phyloP scores from a whole-genome alignment of 2,113 vertebrate species.

The Tetrax tetrax region DNA sequence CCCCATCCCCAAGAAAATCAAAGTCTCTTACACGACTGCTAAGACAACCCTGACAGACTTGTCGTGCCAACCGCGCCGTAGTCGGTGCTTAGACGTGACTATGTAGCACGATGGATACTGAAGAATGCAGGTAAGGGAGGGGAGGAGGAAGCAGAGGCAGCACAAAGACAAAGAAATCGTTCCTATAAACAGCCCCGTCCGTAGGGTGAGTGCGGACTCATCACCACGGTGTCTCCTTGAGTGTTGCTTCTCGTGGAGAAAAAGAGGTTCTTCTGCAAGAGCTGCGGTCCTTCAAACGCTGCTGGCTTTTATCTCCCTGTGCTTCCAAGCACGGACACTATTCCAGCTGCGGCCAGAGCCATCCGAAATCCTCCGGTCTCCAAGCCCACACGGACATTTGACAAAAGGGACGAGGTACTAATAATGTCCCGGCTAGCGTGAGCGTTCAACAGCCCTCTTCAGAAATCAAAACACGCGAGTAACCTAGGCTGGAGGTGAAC shows the following conservation, averaged over 20 bases:
- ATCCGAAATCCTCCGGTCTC: neutral
- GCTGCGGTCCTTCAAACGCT: neutral
- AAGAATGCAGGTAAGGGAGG: accelerated
- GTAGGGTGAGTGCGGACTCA: accelerated
- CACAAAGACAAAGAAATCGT: neutral
- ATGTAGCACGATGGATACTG: accelerated
- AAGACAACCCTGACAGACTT: neutral
- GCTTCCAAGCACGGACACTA: too few species aligned
- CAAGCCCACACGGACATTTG: neutral
- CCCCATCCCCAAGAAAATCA: neutral
- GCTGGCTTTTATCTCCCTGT: neutral
- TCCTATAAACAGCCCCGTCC: accelerated
- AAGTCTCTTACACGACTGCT: neutral
- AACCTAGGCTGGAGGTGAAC: neutral
- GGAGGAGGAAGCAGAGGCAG: neutral
- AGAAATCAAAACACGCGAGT: neutral
- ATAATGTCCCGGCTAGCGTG: accelerated
- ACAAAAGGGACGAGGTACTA: neutral
- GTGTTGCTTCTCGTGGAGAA: neutral
- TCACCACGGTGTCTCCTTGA: neutral
- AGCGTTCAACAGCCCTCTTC: neutral
- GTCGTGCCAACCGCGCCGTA: accelerated
- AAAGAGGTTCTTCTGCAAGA: neutral
- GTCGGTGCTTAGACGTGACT: neutral
- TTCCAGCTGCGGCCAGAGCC: neutral